Conservation (phyloP, 2,113 vertebrate species). For the Lagopus leucura region DNA sequence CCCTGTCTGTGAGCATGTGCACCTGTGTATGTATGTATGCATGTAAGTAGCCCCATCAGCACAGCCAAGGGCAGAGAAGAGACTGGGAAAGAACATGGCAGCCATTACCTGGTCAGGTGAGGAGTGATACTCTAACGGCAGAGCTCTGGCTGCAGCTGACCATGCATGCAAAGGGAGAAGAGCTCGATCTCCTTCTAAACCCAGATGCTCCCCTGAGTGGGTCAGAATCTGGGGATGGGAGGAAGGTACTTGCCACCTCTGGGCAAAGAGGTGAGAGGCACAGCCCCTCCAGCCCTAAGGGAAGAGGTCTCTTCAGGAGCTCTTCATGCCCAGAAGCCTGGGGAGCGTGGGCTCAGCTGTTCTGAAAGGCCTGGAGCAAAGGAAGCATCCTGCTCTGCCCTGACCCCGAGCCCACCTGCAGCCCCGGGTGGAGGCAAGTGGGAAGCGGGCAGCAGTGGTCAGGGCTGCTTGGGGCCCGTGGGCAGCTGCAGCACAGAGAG, state of each 20-base stretch:
- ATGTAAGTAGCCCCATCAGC: not conserved
- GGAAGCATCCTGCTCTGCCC: not conserved
- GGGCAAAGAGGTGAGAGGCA: not conserved
- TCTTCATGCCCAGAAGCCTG: not conserved
- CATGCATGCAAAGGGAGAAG: not conserved
- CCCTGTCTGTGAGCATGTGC: not conserved
- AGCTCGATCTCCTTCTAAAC: not conserved
- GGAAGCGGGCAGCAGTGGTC: not conserved
- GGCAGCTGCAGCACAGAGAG: slow-evolving; percentile 41
- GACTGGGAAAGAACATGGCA: not conserved
- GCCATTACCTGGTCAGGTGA: not conserved
- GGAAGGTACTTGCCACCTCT: too few relatives aligned
- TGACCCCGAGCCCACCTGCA: not conserved
- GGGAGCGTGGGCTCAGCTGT: not conserved
- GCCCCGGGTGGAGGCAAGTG: not conserved
- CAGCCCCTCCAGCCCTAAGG: not conserved
- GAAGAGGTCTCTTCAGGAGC: not conserved
- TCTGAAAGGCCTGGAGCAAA: slow-evolving; percentile 41
- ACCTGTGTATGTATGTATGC: not conserved
- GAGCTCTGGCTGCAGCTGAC: not conserved
- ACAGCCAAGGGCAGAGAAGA: not conserved
- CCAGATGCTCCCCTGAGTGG: not conserved
- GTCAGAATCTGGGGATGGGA: not conserved
- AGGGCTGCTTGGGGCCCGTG: not conserved
- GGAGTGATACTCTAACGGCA: not conserved